Base-by-base conservation (phyloP, 1,140 invertebrate genomes). In the Ceratitis capitata region DNA sequence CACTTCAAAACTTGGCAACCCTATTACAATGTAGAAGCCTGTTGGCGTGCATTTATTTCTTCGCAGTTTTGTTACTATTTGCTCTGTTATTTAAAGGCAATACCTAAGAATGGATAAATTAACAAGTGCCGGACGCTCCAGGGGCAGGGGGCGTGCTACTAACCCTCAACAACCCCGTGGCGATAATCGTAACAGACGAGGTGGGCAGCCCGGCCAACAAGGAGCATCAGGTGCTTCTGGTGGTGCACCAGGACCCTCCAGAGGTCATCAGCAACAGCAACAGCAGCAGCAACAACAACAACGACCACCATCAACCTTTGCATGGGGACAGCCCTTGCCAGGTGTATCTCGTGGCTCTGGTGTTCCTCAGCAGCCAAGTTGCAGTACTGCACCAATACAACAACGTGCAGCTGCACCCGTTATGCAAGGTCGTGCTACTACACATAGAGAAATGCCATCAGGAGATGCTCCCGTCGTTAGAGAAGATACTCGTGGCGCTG, bases 401-500 rank as follows among this genome's bases (percentile, higher is more conserved):
- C 85, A 86, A 78, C 58, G 82, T 9, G 26, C 58, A 26, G 53
- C 85, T 69, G 82, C 82, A 26, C 82, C 85, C 19, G 82, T 51
- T 53, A 61, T 64, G 23, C 58, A 83, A 78, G 85, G 85, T 14
- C 82, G 85, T 35, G 85, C 85, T 10, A 86, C 85, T 6, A 12
- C 82, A n/a, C 85, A 86, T 78, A 23, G 85, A 29, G 85, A 78
- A 47, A 58, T 64, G n/a, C 23, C 74, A 42, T 26, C 26, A 23
- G 85, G 51, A 2, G 85, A 85, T 61, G 49, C 85, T 3, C 56
- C 83, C 7, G 61, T 86, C 23, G 86, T 61, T 29, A 74, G 51
- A 12, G 86, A 85, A 35, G 84, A 85, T 29, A 49, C 32, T n/a
- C 89, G 90, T n/a, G 90, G 89, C 0, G 87, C 88, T 9, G 87